Conservation (phyloP, 2,888 invertebrate genomes). For the Lobophora halterata region DNA sequence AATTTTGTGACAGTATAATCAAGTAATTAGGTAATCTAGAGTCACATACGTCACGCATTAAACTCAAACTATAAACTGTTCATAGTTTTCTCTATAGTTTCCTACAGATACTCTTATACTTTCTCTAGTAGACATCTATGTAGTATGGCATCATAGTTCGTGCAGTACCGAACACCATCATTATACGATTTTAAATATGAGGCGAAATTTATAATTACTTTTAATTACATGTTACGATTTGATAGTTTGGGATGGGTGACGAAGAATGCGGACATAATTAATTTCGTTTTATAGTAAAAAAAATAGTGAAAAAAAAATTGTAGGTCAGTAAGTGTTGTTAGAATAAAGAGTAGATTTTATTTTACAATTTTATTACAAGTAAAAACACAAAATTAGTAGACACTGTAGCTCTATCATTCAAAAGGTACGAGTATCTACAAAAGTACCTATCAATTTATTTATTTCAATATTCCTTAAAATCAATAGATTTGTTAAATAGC, state of each 20-base stretch:
- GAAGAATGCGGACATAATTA: conserved; percentile 16
- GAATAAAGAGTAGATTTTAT: no score
- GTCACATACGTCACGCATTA: no score
- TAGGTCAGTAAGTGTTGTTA: background rate
- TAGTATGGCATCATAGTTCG: conserved; percentile 43
- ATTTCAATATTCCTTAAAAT: no score
- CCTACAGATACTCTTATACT: conserved; percentile 43
- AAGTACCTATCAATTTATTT: no score
- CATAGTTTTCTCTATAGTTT: conserved; percentile 4
- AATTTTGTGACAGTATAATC: no score
- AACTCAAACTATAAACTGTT: no score
- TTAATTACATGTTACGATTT: conserved; percentile 53
- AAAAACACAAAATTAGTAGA: no score
- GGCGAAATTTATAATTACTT: conserved; percentile 61
- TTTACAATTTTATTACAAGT: no score
- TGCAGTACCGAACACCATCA: conserved; percentile 51
- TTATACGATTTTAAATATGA: conserved; percentile 50
- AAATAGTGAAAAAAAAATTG: conserved; percentile 6
- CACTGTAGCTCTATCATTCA: no score
- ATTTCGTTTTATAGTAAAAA: conserved; percentile 18
- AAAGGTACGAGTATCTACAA: no score
- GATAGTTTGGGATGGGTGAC: conserved; percentile 21
- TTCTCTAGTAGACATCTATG: conserved; percentile 38
- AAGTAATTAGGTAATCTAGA: no score
- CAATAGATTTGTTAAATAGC: no score